A percentile compares a stretch with the other conserved stretches of the same genome.
phyloP scores from a whole-genome alignment of 2,888 invertebrate genomes.

The Dynastes hyllus region DNA sequence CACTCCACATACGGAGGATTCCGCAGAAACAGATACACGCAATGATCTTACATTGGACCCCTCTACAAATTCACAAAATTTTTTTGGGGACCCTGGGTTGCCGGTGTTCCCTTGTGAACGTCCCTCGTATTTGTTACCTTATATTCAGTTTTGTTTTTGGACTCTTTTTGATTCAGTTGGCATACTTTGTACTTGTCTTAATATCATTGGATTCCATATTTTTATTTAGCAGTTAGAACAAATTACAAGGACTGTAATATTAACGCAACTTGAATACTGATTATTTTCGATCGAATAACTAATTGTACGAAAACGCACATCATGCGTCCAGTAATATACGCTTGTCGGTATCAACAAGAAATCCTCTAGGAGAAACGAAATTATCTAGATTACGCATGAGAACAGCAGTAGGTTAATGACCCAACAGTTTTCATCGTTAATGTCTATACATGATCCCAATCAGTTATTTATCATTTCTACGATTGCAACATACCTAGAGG shows the following conservation, averaged over 20 bases:
- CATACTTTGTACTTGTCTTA: background rate
- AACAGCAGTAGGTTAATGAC: background rate
- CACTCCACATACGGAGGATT: no score
- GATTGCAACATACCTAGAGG: slow-evolving; percentile 22
- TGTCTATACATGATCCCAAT: slow-evolving; percentile 27
- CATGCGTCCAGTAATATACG: background rate
- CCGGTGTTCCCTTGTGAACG: no score
- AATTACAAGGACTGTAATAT: background rate
- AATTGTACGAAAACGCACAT: background rate
- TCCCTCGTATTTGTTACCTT: no score
- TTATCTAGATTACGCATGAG: slow-evolving; percentile 8
- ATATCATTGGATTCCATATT: background rate
- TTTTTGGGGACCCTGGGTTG: no score
- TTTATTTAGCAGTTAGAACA: background rate
- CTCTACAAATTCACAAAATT: no score
- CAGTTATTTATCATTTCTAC: slow-evolving; percentile 30
- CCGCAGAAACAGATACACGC: no score
- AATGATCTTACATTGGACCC: no score
- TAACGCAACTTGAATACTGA: background rate
- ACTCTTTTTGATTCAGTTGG: no score
- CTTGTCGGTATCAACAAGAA: background rate
- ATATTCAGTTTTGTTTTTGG: no score
- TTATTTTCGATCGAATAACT: background rate
- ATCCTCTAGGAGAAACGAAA: background rate
- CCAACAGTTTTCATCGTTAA: slow-evolving; percentile 17